phyloP scores from a whole-genome alignment of 2,113 vertebrate genomes.

The Himantopus leucocephalus region DNA sequence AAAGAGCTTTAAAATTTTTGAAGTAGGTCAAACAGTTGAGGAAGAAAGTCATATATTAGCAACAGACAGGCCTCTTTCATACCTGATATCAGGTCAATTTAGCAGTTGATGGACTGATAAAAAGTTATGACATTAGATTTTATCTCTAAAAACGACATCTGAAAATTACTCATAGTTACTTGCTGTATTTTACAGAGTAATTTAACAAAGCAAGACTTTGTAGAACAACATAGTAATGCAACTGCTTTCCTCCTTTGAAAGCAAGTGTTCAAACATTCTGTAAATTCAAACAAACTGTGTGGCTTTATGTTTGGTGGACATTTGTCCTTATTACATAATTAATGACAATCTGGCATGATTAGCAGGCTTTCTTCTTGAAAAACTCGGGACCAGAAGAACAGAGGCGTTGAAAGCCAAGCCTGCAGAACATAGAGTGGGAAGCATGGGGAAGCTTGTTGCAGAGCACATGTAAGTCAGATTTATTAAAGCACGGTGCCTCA shows the following conservation, averaged over 20 bases:
- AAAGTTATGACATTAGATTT: not conserved
- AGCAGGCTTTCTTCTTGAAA: not conserved
- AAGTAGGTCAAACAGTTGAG: constrained; percentile 1
- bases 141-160: not conserved
- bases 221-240: not conserved
- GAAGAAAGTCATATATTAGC: not conserved
- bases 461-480: not conserved
- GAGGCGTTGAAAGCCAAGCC: not conserved
- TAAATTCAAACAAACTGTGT: not conserved
- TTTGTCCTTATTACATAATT: not conserved
- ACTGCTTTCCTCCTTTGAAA: not conserved
- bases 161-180: not conserved
- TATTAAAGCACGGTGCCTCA: not conserved
- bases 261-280: not conserved
- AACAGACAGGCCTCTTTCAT: not conserved
- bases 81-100: not conserved
- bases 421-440: not conserved
- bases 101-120: not conserved
- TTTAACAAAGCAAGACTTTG: not conserved
- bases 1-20: constrained; percentile 4
- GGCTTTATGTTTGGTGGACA: not conserved
- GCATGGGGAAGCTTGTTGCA: not conserved
- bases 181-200: not conserved
- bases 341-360: not conserved
- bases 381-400: not conserved